Percentiles rank a stretch among this genome's conserved stretches.
Evolutionary conservation across 2,888 invertebrate species (phyloP).

Genomic region (Sclerodermus sp.): DNA sequence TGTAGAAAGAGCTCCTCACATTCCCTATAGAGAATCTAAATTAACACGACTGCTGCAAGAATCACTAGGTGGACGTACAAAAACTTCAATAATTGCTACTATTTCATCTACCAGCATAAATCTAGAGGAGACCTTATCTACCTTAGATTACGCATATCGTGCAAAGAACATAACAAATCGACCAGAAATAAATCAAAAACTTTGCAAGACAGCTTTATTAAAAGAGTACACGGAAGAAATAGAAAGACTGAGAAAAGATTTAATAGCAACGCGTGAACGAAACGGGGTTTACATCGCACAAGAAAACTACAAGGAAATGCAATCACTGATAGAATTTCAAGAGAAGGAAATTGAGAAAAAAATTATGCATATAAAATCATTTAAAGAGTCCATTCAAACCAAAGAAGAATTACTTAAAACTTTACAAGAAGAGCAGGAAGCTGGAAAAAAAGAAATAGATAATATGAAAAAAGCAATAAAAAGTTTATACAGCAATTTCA

Average conservation of each 20-base stretch:
- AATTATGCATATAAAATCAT: conserved; percentile 66
- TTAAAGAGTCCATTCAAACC: conserved; percentile 70
- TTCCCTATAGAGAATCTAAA: conserved; percentile 97
- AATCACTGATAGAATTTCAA: conserved; percentile 67
- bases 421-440: conserved; percentile 35
- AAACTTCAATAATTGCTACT: conserved; percentile 96
- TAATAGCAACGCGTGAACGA: conserved; percentile 83
- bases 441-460: conserved; percentile 45
- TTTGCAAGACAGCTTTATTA: conserved; percentile 80
- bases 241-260: conserved; percentile 81
- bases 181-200: conserved; percentile 89
- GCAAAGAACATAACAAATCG: conserved; percentile 92
- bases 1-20: conserved; percentile 87
- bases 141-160: conserved; percentile 91
- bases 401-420: conserved; percentile 59
- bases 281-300: conserved; percentile 86
- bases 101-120: conserved; percentile 87
- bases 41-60: conserved; percentile 93
- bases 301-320: conserved; percentile 78
- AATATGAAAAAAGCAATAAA: conserved; percentile 55
- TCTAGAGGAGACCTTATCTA: conserved; percentile 91
- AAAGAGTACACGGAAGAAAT: conserved; percentile 90
- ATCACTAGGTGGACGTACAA: conserved; percentile 93
- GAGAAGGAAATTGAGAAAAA: conserved; percentile 72
- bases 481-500: conserved; percentile 58